Evolutionary conservation across 2,113 vertebrate genomes (phyloP).

Genomic region (Tachuris rubrigastra): DNA sequence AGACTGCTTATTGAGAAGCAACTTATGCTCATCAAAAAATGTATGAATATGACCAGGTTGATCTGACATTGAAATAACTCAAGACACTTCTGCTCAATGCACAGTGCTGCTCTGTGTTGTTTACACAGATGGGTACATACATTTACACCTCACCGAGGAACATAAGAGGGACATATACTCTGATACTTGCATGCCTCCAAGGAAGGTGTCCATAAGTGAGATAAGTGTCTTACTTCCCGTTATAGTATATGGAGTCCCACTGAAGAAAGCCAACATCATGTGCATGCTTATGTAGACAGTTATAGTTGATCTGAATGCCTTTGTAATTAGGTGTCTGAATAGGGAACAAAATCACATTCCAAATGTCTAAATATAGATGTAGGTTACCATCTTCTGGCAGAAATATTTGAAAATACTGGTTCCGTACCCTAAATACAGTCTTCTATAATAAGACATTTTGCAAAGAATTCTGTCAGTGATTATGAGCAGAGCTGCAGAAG

Average conservation of each 20-base stretch:
- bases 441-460: background rate
- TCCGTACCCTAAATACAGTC: background rate
- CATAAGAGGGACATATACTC: background rate
- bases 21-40: background rate
- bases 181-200: background rate
- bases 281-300: background rate
- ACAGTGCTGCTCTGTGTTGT: background rate
- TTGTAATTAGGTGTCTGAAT: background rate
- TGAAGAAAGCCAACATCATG: background rate
- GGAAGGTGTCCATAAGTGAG: background rate
- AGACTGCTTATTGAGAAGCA: background rate
- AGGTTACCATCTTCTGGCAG: background rate
- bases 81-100: accelerated
- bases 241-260: background rate
- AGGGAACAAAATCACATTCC: background rate
- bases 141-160: background rate
- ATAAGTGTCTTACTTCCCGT: background rate
- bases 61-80: background rate
- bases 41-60: background rate
- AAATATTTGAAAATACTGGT: background rate
- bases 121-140: background rate
- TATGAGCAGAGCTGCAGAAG: background rate
- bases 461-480: background rate
- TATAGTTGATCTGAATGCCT: background rate
- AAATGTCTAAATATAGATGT: background rate